Evolutionary conservation across 2,797 vertebrate genomes (phyloP).

Genomic region (Pseudocheirus occidentalis): DNA sequence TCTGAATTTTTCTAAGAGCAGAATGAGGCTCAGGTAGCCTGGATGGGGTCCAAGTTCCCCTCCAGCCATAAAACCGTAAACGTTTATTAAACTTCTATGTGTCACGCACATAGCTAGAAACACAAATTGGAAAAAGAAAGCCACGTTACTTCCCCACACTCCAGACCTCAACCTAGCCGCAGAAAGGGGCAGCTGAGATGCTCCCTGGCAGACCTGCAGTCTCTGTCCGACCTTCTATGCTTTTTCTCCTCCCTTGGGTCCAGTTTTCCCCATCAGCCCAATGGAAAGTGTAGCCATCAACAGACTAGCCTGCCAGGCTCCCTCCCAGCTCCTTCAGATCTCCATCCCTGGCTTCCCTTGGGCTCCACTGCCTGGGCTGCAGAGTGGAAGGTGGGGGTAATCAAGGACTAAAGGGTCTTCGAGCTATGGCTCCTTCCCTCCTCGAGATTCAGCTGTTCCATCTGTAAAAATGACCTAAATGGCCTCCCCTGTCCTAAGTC

Average conservation of each 20-base stretch:
- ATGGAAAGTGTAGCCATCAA: not conserved
- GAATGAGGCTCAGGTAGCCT: not conserved
- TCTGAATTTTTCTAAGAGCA: not conserved
- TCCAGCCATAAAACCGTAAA: not conserved
- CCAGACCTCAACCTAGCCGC: not conserved
- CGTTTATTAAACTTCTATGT: not conserved
- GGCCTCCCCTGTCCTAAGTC: not conserved
- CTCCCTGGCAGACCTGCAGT: too few relatives aligned
- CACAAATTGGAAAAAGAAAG: not conserved
- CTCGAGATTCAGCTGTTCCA: not conserved
- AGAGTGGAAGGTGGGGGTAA: not conserved
- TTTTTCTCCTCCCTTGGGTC: too few relatives aligned
- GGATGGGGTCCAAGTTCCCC: not conserved
- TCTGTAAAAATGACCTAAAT: not conserved
- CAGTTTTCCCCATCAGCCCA: too few relatives aligned
- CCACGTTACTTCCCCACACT: not conserved
- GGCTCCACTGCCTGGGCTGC: not conserved
- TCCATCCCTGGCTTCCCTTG: not conserved
- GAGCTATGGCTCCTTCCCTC: too few relatives aligned
- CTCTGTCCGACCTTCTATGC: not conserved
- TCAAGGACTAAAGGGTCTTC: not conserved
- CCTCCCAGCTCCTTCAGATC: too few relatives aligned
- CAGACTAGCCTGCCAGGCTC: not conserved
- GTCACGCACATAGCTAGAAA: not conserved
- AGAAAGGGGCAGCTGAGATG: not conserved